Percentiles rank a stretch among this genome's conserved stretches.
Conservation (phyloP, 1,140 invertebrate species). For the Drosophila pseudoobscura region DNA sequence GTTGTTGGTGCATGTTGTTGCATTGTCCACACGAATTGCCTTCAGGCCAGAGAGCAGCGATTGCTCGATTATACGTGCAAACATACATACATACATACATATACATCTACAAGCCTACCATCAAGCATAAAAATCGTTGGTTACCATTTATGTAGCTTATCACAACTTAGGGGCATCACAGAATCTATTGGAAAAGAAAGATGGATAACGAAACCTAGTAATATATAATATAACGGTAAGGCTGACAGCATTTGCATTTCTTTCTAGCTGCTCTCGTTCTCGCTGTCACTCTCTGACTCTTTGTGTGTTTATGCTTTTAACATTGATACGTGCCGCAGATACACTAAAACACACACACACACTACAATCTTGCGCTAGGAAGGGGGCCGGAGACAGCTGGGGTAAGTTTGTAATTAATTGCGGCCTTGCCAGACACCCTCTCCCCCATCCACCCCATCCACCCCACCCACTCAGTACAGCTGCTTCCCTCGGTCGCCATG, state of each 20-base stretch:
- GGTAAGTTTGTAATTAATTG: constrained; percentile 80
- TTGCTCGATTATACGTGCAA: too few relatives aligned
- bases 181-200: constrained; percentile 38
- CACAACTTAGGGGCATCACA: neutral
- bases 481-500: neutral
- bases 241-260: constrained; percentile 34
- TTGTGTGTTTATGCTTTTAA: constrained; percentile 71
- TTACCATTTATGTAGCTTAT: neutral
- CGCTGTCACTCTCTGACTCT: constrained; percentile 14
- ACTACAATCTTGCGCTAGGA: neutral
- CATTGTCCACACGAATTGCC: neutral
- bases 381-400: constrained; percentile 55
- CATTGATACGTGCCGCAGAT: constrained; percentile 75
- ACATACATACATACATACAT: too few relatives aligned
- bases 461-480: neutral
- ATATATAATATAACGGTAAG: constrained; percentile 23
- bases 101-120: too few relatives aligned
- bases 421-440: constrained; percentile 63
- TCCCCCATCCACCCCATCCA: neutral
- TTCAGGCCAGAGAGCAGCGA: too few relatives aligned
- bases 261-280: constrained; percentile 12
- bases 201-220: constrained; percentile 35
- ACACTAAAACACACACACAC: constrained; percentile 45
- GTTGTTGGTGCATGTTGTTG: constrained; percentile 2
- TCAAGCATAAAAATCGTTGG: too few relatives aligned